phyloP scores from a whole-genome alignment of 2,113 vertebrate genomes.

The Catharus minimus region DNA sequence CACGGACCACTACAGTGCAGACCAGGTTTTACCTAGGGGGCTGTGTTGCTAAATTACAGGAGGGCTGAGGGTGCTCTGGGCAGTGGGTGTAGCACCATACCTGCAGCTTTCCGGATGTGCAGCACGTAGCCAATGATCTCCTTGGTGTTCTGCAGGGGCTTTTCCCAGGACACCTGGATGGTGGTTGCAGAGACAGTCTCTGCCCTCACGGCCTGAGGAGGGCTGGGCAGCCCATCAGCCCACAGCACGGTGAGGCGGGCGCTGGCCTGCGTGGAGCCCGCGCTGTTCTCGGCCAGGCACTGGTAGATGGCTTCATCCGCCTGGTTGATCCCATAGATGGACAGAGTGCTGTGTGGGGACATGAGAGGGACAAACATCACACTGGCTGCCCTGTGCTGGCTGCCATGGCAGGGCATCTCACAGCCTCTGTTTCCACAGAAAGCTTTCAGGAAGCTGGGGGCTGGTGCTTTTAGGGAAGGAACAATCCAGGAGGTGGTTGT shows the following conservation, averaged over 20 bases:
- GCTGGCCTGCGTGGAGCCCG: slow-evolving; percentile 93
- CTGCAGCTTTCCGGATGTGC: slow-evolving; percentile 90
- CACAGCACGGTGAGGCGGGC: slow-evolving; percentile 94
- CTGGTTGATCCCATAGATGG: slow-evolving; percentile 89
- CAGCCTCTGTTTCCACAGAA: neutral
- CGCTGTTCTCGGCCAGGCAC: slow-evolving; percentile 95
- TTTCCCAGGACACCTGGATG: slow-evolving; percentile 92
- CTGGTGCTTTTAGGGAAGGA: neutral
- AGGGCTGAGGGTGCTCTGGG: neutral
- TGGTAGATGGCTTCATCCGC: slow-evolving; percentile 98
- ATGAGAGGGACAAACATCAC: neutral
- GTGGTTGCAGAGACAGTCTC: slow-evolving; percentile 85
- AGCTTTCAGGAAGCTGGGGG: neutral
- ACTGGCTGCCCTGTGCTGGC: neutral
- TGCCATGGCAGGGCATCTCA: neutral
- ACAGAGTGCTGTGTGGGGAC: slow-evolving; percentile 82
- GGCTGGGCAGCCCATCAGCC: slow-evolving; percentile 90
- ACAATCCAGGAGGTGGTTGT: neutral
- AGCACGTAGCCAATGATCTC: slow-evolving; percentile 97
- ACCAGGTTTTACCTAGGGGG: neutral
- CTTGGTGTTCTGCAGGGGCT: slow-evolving; percentile 89
- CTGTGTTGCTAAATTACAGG: fast-evolving
- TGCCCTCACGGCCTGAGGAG: slow-evolving; percentile 82
- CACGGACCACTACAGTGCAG: neutral
- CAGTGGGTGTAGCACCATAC: slow-evolving; percentile 36